Evolutionary conservation across 1,140 invertebrate species (phyloP).

Genomic region (Drosophila quadrilineata): DNA sequence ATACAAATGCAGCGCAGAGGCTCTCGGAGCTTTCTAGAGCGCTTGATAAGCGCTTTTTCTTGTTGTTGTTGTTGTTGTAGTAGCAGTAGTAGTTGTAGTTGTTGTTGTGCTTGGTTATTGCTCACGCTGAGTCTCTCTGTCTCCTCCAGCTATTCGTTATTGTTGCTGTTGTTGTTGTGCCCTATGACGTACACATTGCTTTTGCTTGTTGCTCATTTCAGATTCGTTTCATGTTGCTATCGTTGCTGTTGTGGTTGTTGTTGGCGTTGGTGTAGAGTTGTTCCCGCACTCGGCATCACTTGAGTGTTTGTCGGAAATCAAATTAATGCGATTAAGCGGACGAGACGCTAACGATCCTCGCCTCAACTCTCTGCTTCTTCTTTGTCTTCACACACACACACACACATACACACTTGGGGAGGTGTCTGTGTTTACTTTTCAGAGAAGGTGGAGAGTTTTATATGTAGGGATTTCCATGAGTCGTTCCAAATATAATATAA

Average conservation of each 20-base stretch:
- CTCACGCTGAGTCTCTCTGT: constrained; percentile 15
- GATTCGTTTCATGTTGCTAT: background rate
- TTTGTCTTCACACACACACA: background rate
- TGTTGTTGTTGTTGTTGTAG: constrained; percentile 4
- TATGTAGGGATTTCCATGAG: constrained; percentile 13
- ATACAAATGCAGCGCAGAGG: constrained; percentile 34
- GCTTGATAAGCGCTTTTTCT: constrained; percentile 63
- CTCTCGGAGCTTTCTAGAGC: constrained; percentile 53
- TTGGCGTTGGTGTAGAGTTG: too few relatives aligned
- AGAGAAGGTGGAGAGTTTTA: too few relatives aligned
- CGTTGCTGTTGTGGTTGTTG: constrained; percentile 6
- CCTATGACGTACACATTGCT: constrained; percentile 41
- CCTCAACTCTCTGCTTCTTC: background rate
- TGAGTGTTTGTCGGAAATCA: constrained; percentile 69
- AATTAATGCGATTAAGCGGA: constrained; percentile 63
- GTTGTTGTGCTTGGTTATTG: background rate
- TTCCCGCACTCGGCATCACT: constrained; percentile 27
- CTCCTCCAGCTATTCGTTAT: constrained; percentile 1
- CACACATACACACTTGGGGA: background rate
- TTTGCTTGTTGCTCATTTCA: constrained; percentile 8
- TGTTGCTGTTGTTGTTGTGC: too few relatives aligned
- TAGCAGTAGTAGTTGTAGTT: too few relatives aligned
- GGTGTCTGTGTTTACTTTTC: background rate
- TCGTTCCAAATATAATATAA: constrained; percentile 15
- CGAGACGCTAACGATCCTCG: constrained; percentile 33